Evolutionary conservation across 2,113 vertebrate species (phyloP).

Genomic region (Lasiurus borealis): DNA sequence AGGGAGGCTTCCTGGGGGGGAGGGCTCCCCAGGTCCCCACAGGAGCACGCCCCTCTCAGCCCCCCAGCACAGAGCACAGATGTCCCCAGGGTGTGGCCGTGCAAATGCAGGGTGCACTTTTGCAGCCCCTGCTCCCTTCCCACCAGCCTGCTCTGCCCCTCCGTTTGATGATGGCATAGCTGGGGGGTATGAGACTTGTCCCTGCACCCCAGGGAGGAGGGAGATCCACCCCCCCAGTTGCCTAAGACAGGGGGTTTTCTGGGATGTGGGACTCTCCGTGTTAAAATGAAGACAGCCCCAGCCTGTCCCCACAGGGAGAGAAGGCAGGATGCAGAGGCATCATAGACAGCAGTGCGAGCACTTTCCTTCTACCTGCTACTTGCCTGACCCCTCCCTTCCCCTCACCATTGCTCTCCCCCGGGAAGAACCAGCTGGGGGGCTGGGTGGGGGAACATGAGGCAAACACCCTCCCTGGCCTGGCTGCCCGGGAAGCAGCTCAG

Average conservation of each 20-base stretch:
- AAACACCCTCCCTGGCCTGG: no score
- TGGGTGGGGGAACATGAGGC: no score
- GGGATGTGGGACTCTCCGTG: neutral
- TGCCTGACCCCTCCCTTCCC: no score
- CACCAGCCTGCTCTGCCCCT: neutral
- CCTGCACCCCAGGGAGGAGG: fast-evolving
- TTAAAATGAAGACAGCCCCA: neutral
- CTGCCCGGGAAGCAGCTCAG: neutral
- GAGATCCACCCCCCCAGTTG: no score
- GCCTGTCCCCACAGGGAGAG: fast-evolving
- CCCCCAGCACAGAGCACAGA: neutral
- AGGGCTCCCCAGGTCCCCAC: neutral
- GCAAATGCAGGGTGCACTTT: fast-evolving
- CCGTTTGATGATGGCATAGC: no score
- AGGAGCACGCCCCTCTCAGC: neutral
- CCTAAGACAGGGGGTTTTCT: neutral
- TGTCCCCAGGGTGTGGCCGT: no score
- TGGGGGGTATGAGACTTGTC: neutral
- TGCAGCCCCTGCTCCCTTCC: fast-evolving
- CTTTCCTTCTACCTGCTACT: neutral
- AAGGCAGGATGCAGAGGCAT: neutral
- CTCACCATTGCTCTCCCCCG: no score
- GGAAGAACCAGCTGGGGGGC: fast-evolving
- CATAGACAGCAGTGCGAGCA: neutral
- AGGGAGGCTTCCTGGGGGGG: neutral